A percentile compares a stretch with the other conserved stretches of the same genome.
Evolutionary conservation across 1,140 invertebrate species (phyloP).

Genomic region (Cydia pomonella): DNA sequence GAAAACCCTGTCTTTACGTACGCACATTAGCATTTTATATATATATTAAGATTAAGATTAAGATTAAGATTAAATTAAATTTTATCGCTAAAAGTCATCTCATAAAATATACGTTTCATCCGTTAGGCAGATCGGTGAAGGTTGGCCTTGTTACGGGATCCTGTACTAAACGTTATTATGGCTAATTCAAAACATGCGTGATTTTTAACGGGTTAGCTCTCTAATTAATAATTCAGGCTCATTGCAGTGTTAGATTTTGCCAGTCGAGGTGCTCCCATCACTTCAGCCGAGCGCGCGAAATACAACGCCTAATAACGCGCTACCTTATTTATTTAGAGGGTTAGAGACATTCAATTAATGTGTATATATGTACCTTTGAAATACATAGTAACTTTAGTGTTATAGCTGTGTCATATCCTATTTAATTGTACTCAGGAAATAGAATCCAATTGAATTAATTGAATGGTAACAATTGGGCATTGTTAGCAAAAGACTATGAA

Average conservation of each 20-base stretch:
- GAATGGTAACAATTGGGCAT: slow-evolving; percentile 26
- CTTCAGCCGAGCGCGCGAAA: background rate
- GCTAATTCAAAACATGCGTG: background rate
- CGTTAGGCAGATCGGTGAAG: no score
- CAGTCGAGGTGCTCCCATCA: background rate
- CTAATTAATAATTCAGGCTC: background rate
- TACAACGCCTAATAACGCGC: slow-evolving; percentile 11
- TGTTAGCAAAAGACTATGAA: slow-evolving; percentile 7
- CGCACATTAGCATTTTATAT: no score
- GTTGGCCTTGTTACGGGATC: no score
- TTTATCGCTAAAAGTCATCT: no score
- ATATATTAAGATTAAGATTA: no score
- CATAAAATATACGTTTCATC: no score
- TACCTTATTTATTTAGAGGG: slow-evolving; percentile 26
- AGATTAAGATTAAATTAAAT: no score
- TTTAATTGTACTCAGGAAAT: slow-evolving; percentile 9
- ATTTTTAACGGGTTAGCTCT: background rate
- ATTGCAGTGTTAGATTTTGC: background rate
- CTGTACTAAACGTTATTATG: no score
- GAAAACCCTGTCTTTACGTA: no score
- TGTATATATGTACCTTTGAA: slow-evolving; percentile 6
- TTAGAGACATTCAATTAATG: slow-evolving; percentile 21
- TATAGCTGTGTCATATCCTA: slow-evolving; percentile 20
- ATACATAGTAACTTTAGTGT: slow-evolving; percentile 1
- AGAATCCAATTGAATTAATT: slow-evolving; percentile 24